Evolutionary conservation across 1,140 invertebrate species (phyloP), one percentile per base, ranked within the genome.

Genomic region (Drosophila pallidifrons): DNA sequence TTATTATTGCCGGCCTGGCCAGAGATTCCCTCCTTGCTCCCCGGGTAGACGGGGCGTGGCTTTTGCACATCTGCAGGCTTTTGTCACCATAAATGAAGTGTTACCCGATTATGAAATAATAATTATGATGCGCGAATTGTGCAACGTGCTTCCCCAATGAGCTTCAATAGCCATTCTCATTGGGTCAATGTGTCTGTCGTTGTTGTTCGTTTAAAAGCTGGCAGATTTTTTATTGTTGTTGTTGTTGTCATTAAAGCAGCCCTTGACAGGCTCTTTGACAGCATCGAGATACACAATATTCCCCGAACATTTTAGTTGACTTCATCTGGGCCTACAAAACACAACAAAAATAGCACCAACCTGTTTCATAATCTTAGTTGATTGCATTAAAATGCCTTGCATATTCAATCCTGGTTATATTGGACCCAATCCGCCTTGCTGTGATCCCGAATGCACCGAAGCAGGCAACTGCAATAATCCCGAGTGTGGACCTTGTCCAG

Each of bases 51-150:
- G 77, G 75, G 68, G 70, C 67, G 43, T 67, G 61, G 61, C 49
- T 32, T 65, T 68, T 80, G 70, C 82, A 77, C 51, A 65, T 54
- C 73, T 81, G 79, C 70, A 71, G 73, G 73, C 83, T 80, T 74
- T 88, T 87, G 83, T 89, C 83, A 75, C 81, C 77, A 89, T 72
- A 76, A 79, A 75, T 75, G 70, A 74, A 88, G 85, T 88, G 85
- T 88, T 79, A 81, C 51, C 65, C 77, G 75, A 81, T 88, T 90
- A 90, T 88, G 77, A 89, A 88, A 89, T 88, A 88, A 89, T 88
- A 81, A 89, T 88, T 89, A 89, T 88, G 81, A 88, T 89, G 68
- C 64, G 59, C 64, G 59, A 66, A 63, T 79, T 79, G 69, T 60
- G 52, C 7, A 30, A 38, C 16, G 32, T 8, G 28, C 16, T 63